These are phyloP conservation scores for Popillia japonica DNA, from an alignment of 1,140 invertebrate species.

Conservation along the genomic window DNA sequence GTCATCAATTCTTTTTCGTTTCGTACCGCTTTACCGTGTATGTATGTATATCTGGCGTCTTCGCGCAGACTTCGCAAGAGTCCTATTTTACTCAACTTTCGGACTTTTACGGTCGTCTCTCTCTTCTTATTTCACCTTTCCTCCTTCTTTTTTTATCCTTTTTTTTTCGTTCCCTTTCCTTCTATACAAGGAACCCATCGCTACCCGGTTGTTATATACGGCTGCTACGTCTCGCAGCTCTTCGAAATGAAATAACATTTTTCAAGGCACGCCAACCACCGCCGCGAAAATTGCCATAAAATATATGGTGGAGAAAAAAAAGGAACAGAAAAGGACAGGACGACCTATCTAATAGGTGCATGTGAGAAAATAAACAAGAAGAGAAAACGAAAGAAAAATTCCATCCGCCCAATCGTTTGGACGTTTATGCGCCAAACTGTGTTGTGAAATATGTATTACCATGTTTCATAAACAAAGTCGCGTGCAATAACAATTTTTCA, in stretches of 20 bases:
- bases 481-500: slow-evolving; percentile 32
- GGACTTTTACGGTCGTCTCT: slow-evolving; percentile 45
- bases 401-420: slow-evolving; percentile 26
- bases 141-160: neutral
- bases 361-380: neutral
- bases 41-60: slow-evolving; percentile 35
- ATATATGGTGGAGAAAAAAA: slow-evolving; percentile 35
- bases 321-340: neutral
- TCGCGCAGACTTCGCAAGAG: slow-evolving; percentile 44
- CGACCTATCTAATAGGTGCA: neutral
- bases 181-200: neutral
- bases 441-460: slow-evolving; percentile 31
- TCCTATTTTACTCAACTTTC: slow-evolving; percentile 48
- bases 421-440: slow-evolving; percentile 26
- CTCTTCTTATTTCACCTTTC: slow-evolving; percentile 15
- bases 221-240: slow-evolving; percentile 12
- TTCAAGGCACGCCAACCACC: slow-evolving; percentile 24
- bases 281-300: slow-evolving; percentile 34
- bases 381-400: slow-evolving; percentile 13
- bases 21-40: slow-evolving; percentile 25
- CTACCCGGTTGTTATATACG: slow-evolving; percentile 15
- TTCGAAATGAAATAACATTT: slow-evolving; percentile 34
- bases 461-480: slow-evolving; percentile 32
- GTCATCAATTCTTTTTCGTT: slow-evolving; percentile 35
- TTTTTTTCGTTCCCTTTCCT: neutral